Evolutionary conservation across 2,888 invertebrate genomes (phyloP), one percentile per base, ranked within the genome.

Genomic region (Acanthosepion esculentum): DNA sequence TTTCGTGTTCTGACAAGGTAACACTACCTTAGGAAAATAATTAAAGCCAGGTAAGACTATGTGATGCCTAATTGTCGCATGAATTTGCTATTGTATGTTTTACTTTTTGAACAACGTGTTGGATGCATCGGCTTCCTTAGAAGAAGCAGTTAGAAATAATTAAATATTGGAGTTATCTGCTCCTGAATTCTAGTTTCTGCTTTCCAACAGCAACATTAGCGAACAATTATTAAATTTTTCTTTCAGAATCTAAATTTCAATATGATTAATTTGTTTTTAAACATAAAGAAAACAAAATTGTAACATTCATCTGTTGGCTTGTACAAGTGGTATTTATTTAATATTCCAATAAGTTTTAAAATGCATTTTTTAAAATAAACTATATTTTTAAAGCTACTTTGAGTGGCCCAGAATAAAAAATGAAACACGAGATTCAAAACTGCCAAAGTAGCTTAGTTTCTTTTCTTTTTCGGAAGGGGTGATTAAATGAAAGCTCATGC

Each of bases 11-110:
- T 78, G 78, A n/a, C 10, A 78, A 78, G n/a, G 78, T 78, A 33
- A 78, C 78, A 78, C 78, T n/a, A 78, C n/a, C 78, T 78, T 78
- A 78, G 78, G 78, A 78, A 78, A 78, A 78, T n/a, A n/a, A n/a
- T n/a, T 78, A 78, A 78, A 33, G 78, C n/a, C 78, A 78, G 78
- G 78, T 78, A 78, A 78, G 78, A 78, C 15, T 33, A n/a, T 78
- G n/a, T 78, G 78, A 78, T n/a, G 78, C n/a, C n/a, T 33, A 33
- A 2, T 4, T 78, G n/a, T 78, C 15, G n/a, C 12, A 15, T 5
- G 12, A 18, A 78, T 78, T 78, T 12, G 18, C 18, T 33, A 5
- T 78, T 78, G n/a, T 78, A 10, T 33, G 18, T 78, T n/a, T n/a
- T n/a, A 10, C 23, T 78, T 78, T n/a, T 10, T n/a, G 15, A 33